Percentiles rank a stretch among this genome's conserved stretches.
These are phyloP conservation scores for Pseudomyrmex cubaensis DNA, from an alignment of 1,140 invertebrate genomes.

Conservation along the genomic window DNA sequence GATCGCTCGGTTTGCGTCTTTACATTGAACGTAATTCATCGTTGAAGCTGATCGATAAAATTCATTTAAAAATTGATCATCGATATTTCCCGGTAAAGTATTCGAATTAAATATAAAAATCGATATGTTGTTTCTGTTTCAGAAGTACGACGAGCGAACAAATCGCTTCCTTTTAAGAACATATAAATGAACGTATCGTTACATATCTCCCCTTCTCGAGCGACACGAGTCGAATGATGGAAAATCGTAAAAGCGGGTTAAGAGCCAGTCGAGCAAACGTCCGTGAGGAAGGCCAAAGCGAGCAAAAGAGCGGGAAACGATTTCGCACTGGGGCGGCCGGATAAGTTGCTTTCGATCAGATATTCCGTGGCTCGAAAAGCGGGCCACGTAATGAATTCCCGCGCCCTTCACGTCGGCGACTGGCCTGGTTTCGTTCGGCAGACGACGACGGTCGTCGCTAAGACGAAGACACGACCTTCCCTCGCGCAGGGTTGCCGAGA, in stretches of 20 bases:
- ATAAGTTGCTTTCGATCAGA: constrained; percentile 64
- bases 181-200: constrained; percentile 3
- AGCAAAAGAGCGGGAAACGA: constrained; percentile 38
- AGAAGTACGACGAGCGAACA: constrained; percentile 29
- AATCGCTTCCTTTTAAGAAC: constrained; percentile 29
- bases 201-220: background rate
- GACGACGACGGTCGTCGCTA: constrained; percentile 65
- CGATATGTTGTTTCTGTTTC: background rate
- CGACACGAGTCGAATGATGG: background rate
- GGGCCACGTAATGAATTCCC: constrained; percentile 74
- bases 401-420: constrained; percentile 67
- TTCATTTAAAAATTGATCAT: background rate
- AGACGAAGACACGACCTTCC: constrained; percentile 71
- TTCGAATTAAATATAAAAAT: constrained; percentile 4
- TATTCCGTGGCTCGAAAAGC: constrained; percentile 67
- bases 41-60: background rate
- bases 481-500: constrained; percentile 16
- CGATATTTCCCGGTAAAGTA: background rate
- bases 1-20: background rate
- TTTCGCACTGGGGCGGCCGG: background rate
- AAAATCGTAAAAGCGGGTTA: constrained; percentile 7
- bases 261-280: constrained; percentile 18
- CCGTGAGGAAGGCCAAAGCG: constrained; percentile 49
- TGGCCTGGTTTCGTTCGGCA: constrained; percentile 71
- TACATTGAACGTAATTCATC: background rate